Evolutionary conservation across 2,113 vertebrate species (phyloP).

Genomic region (Chionodraco myersi): DNA sequence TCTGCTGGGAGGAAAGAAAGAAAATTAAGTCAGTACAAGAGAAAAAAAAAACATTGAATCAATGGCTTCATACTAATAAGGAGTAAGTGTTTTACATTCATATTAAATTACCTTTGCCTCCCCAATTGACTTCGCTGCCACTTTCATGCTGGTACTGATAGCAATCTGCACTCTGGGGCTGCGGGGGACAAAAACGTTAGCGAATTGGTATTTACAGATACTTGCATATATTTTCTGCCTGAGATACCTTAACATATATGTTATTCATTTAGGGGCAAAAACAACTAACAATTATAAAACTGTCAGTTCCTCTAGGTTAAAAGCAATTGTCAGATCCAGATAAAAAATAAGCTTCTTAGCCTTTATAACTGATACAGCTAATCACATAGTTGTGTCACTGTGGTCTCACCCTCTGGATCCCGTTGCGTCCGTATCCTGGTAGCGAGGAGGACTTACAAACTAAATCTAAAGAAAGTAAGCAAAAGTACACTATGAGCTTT

Average conservation of each 20-base stretch:
- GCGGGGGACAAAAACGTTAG: conserved; percentile 19
- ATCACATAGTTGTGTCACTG: neutral
- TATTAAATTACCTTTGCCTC: conserved; percentile 89
- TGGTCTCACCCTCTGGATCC: conserved; percentile 90
- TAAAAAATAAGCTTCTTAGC: neutral
- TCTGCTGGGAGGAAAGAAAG: conserved; percentile 81
- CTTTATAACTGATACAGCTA: neutral
- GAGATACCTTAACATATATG: neutral
- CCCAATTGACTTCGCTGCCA: conserved; percentile 94
- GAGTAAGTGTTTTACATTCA: conserved; percentile 23
- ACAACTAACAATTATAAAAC: neutral
- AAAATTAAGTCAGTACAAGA: conserved; percentile 42
- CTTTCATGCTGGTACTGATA: conserved; percentile 98
- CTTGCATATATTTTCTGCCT: neutral
- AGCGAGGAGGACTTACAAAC: conserved; percentile 95
- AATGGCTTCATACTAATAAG: conserved; percentile 32
- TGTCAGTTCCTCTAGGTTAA: neutral
- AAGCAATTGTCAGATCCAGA: neutral
- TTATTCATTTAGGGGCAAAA: neutral
- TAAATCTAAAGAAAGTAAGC: conserved; percentile 85
- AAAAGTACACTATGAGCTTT: neutral
- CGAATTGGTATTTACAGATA: neutral
- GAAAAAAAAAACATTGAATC: conserved; percentile 12
- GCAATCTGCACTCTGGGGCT: conserved; percentile 90
- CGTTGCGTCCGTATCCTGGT: conserved; percentile 94